These are phyloP conservation scores for Phortica okadai DNA, from an alignment of 2,888 invertebrate genomes.

Conservation along the genomic window DNA sequence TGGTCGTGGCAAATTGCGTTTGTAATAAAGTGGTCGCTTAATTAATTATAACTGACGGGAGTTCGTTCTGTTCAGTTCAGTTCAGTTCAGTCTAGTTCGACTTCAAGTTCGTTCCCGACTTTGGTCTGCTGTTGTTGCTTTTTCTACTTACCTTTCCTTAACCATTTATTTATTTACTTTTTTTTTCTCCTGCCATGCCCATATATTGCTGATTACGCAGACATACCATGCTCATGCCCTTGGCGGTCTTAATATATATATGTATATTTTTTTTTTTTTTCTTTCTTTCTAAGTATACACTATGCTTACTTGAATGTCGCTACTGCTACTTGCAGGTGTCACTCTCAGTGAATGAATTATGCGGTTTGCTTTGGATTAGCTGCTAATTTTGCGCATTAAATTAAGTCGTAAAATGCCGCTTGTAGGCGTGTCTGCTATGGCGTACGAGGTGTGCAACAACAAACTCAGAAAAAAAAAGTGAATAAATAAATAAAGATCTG, in stretches of 20 bases:
- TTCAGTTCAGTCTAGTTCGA: no score
- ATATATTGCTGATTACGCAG: no score
- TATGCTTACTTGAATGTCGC: no score
- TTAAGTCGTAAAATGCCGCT: constrained; percentile 12
- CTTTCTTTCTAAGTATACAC: no score
- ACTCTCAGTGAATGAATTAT: constrained; percentile 34
- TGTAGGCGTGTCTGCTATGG: no score
- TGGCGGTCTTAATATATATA: no score
- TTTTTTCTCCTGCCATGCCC: not conserved
- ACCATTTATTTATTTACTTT: constrained; percentile 5
- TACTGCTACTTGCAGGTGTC: constrained; percentile 1
- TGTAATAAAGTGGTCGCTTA: constrained; percentile 65
- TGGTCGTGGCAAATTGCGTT: constrained; percentile 4
- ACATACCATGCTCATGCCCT: no score
- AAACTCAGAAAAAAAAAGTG: no score
- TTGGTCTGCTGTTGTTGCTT: not conserved
- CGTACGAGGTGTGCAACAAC: no score
- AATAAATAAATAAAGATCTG: no score
- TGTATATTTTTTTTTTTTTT: no score
- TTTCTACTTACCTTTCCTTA: constrained; percentile 40
- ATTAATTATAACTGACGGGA: constrained; percentile 53
- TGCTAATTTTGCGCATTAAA: constrained; percentile 36
- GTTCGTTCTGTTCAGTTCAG: not conserved
- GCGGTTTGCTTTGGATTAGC: constrained; percentile 47
- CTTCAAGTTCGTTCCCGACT: not conserved